These are phyloP conservation scores for Drosophila varians DNA, from an alignment of 1,140 invertebrate species.

Conservation along the genomic window DNA sequence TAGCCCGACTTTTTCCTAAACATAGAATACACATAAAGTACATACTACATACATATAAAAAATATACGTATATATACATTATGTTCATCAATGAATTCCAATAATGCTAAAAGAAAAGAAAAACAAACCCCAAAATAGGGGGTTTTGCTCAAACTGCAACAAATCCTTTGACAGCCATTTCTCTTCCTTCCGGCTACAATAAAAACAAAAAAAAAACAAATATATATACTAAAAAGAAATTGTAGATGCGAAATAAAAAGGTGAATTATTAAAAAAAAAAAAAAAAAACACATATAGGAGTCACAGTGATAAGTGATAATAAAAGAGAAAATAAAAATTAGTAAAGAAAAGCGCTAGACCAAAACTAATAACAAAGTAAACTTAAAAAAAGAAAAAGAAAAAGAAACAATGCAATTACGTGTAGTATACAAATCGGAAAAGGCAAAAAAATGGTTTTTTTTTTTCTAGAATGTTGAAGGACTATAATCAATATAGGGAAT, in stretches of 20 bases:
- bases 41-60: not conserved
- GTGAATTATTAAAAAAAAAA: conserved; percentile 1
- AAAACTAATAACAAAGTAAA: conserved; percentile 9
- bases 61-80: conserved; percentile 1
- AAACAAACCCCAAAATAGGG: conserved; percentile 5
- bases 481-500: conserved; percentile 29
- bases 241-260: conserved; percentile 14
- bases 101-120: not conserved
- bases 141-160: conserved; percentile 31
- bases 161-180: conserved; percentile 24
- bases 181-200: conserved; percentile 13
- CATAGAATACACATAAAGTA: not conserved
- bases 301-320: conserved; percentile 27
- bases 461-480: conserved; percentile 17
- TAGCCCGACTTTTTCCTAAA: conserved; percentile 2
- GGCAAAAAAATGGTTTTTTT: not conserved
- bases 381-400: not conserved
- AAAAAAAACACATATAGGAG: not conserved
- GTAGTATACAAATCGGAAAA: not conserved
- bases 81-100: conserved; percentile 2
- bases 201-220: not conserved
- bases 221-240: not conserved
- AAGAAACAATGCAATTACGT: no score
- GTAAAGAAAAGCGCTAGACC: conserved; percentile 6
- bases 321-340: not conserved